A percentile compares a stretch with the other conserved stretches of the same genome.
Evolutionary conservation across 2,797 vertebrate genomes (phyloP).

Genomic region (Chrysocyon brachyurus): DNA sequence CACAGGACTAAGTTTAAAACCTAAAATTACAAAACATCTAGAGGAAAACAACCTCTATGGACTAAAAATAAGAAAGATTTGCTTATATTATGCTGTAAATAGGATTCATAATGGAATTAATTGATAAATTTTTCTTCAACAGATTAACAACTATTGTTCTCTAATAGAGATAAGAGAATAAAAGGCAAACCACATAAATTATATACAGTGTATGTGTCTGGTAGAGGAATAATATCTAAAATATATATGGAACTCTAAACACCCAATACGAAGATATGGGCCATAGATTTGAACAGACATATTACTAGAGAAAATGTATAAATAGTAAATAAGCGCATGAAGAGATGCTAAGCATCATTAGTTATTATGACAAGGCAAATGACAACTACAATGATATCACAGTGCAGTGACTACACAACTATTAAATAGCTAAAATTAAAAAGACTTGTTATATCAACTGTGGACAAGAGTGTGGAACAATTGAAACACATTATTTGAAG

Average conservation of each 20-base stretch:
- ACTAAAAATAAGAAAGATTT: background rate
- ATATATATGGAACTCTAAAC: background rate
- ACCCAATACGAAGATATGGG: background rate
- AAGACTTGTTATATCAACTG: background rate
- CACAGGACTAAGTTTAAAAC: background rate
- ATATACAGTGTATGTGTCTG: background rate
- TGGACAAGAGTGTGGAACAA: background rate
- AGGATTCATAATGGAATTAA: background rate
- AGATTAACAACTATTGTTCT: background rate
- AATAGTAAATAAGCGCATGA: background rate
- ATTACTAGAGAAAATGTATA: background rate
- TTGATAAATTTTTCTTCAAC: background rate
- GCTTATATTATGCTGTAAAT: background rate
- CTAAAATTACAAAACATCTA: background rate
- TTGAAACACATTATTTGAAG: background rate
- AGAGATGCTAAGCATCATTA: background rate
- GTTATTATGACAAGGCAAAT: background rate
- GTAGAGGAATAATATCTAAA: background rate
- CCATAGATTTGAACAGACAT: background rate
- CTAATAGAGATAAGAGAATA: background rate
- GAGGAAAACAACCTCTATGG: background rate
- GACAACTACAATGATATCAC: background rate
- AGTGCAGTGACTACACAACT: background rate
- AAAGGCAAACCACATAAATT: background rate
- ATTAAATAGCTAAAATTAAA: background rate